A percentile compares a stretch with the other conserved stretches of the same genome.
Evolutionary conservation across 1,140 invertebrate species (phyloP).

Genomic region (Brachionus rotundiformis): DNA sequence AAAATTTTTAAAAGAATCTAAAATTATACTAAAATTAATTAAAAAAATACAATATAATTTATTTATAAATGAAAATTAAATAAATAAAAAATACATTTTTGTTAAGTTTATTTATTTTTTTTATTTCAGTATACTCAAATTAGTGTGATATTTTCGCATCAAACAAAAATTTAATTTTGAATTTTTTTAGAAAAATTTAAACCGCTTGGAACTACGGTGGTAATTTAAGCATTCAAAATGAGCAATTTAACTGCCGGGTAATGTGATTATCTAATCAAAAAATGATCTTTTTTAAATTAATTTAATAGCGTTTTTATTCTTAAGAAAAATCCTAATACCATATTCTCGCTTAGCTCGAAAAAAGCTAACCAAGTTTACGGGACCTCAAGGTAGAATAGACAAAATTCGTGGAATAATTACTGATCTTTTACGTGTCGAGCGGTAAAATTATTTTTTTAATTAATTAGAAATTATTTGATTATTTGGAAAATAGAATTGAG

Average conservation of each 20-base stretch:
- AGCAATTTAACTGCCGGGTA: constrained; percentile 52
- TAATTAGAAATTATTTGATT: not conserved
- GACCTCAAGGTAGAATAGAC: constrained; percentile 48
- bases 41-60: too few relatives aligned
- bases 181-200: not conserved
- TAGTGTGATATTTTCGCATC: not conserved
- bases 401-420: constrained; percentile 28
- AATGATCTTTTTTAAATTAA: not conserved
- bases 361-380: constrained; percentile 38
- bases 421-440: constrained; percentile 8
- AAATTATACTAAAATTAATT: too few relatives aligned
- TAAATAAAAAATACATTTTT: not conserved
- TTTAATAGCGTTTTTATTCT: not conserved
- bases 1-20: too few relatives aligned
- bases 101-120: not conserved
- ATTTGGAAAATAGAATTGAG: constrained; percentile 47
- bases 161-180: not conserved
- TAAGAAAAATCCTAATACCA: constrained; percentile 45
- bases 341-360: constrained; percentile 42
- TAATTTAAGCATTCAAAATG: too few relatives aligned
- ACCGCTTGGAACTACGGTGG: too few relatives aligned
- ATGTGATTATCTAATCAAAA: not conserved
- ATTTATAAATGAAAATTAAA: too few relatives aligned
- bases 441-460: not conserved
- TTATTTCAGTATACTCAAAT: not conserved